Conservation (phyloP, 2,797 vertebrate genomes). For the Cichlasoma orientale region DNA sequence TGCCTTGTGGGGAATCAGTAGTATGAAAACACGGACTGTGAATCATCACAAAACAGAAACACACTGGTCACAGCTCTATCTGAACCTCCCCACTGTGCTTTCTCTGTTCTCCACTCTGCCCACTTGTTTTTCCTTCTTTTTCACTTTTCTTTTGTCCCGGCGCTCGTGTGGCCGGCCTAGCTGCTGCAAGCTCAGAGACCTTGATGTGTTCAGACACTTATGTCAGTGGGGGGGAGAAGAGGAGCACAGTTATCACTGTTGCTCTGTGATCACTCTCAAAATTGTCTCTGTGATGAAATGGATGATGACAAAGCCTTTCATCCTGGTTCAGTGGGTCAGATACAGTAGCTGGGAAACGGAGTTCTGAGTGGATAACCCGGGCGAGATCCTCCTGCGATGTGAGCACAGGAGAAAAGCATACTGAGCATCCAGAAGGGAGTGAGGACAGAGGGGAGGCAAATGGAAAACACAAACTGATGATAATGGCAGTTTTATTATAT, state of each 20-base stretch:
- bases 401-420: neutral
- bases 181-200: constrained; percentile 26
- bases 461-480: neutral
- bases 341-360: constrained; percentile 32
- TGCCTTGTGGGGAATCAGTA: constrained; percentile 3
- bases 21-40: constrained; percentile 32
- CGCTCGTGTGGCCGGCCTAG: constrained; percentile 35
- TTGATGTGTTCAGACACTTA: constrained; percentile 58
- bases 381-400: constrained; percentile 11
- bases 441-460: neutral
- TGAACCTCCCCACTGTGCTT: neutral
- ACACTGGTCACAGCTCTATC: neutral
- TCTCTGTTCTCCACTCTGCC: neutral
- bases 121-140: constrained; percentile 10
- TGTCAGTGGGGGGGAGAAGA: constrained; percentile 10
- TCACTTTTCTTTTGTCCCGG: constrained; percentile 12
- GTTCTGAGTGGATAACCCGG: constrained; percentile 29
- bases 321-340: constrained; percentile 54
- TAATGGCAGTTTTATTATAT: constrained; percentile 33
- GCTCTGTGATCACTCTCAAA: constrained; percentile 22
- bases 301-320: constrained; percentile 55
- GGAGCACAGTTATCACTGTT: constrained; percentile 16
- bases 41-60: constrained; percentile 33
- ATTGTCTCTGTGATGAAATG: constrained; percentile 43
- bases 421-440: neutral